phyloP scores from a whole-genome alignment of 1,140 invertebrate species.

The Saccostrea glomerata region DNA sequence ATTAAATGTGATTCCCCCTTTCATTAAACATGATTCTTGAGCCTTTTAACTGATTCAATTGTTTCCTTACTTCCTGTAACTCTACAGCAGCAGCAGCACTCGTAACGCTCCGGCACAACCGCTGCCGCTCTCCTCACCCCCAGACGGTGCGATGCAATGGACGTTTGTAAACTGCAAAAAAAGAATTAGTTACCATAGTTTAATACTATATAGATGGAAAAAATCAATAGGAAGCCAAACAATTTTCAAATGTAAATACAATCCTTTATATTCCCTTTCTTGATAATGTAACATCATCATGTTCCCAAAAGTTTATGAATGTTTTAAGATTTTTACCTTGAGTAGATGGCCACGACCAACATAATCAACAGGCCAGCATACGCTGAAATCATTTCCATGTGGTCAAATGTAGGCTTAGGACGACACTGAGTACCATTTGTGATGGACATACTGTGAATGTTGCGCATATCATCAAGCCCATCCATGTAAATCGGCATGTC shows the following conservation, averaged over 20 bases:
- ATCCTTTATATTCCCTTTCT: too few species aligned
- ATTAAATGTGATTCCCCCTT: too few species aligned
- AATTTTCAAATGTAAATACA: too few species aligned
- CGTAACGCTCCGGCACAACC: constrained; percentile 47
- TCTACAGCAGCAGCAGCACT: constrained; percentile 72
- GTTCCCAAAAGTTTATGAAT: too few species aligned
- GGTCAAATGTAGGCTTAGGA: constrained; percentile 68
- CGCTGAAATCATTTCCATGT: constrained; percentile 76
- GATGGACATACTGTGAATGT: constrained; percentile 44
- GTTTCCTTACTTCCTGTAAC: constrained; percentile 67
- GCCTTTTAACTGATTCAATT: not conserved
- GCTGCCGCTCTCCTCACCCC: constrained; percentile 66
- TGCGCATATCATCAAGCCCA: constrained; percentile 13
- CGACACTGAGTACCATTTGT: constrained; percentile 64
- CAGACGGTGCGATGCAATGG: constrained; percentile 73
- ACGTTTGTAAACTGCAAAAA: constrained; percentile 73
- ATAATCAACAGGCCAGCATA: constrained; percentile 93
- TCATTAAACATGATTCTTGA: too few species aligned
- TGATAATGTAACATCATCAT: too few species aligned
- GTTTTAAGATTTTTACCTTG: constrained; percentile 77
- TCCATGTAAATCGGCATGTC: not conserved
- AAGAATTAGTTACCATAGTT: not conserved
- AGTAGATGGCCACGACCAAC: constrained; percentile 96
- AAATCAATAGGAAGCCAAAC: not conserved
- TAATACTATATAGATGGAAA: not conserved